Conservation (phyloP, 2,113 vertebrate species). For the Gavia stellata region DNA sequence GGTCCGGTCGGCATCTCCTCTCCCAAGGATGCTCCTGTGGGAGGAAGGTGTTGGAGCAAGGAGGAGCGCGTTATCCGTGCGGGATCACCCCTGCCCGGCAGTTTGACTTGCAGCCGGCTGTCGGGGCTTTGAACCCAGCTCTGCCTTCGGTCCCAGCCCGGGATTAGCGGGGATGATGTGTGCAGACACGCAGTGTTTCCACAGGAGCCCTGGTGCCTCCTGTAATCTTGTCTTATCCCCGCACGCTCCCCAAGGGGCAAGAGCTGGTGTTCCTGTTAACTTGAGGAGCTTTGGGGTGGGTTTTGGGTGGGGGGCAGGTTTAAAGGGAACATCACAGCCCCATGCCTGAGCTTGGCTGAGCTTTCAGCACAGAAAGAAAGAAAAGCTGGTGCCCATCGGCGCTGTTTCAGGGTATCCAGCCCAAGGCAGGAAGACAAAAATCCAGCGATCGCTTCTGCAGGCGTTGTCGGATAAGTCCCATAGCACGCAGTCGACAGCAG, state of each 20-base stretch:
- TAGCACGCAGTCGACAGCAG: accelerated
- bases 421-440: background rate
- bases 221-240: background rate
- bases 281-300: background rate
- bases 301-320: background rate
- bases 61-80: accelerated
- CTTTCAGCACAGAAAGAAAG: background rate
- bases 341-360: background rate
- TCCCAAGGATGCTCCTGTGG: background rate
- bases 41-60: background rate
- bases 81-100: background rate
- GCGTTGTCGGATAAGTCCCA: accelerated
- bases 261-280: accelerated
- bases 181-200: background rate
- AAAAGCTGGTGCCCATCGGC: accelerated
- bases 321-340: background rate
- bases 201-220: background rate
- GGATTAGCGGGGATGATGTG: background rate
- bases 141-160: background rate
- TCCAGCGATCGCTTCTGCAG: accelerated
- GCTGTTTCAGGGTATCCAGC: background rate
- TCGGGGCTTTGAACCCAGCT: background rate
- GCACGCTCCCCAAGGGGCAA: background rate
- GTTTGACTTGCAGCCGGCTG: background rate
- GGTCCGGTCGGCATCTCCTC: accelerated